Base-by-base conservation (phyloP, 2,113 vertebrate species). In the Coregonus clupeaformis region DNA sequence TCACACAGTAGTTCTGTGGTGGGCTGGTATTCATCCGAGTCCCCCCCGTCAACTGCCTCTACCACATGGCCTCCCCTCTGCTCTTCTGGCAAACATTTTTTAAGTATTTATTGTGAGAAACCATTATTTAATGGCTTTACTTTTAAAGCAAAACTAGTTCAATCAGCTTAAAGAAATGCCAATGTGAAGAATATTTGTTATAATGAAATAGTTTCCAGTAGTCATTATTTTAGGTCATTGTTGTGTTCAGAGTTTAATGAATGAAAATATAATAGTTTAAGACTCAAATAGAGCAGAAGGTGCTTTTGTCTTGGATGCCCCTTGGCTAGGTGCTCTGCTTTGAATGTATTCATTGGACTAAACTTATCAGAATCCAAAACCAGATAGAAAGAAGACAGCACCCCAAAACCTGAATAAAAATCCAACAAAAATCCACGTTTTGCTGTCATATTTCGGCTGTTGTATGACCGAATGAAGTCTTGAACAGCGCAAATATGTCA, bases 1-100 rank as follows among this genome's bases (percentile, higher is more conserved):
- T 1, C 6, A 25, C 18, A 24, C 27, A 27, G 27, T 27, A 22
- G 24, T 52, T 66, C 65, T 57, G 55, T 13, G 13, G 18, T 55
- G 63, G 27, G 55, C 75, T 68, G 80, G 73, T n/a, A 71, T 62
- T 67, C 47, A 63, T 47, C 30, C 5, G 22, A 73, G 49, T 36
- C 27, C 18, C 16, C 59, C 12, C 22, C 18, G 7, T 49, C 52
- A 49, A 63, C 69, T 6, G 1, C 68, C 36, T 75, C 66, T 65
- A 80, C 64, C 63, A 6, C 69, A 73, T 5, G 5, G 42, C 5
- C 59, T 5, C 14, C 25, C 18, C 47, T 5, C 27, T 49, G 62
- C 69, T 2, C 27, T 45, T n/a, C n/a, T n/a, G n/a, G n/a, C n/a
- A 24, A 20, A 32, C 66, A 42, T n/a, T 68, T n/a, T 68, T 42